These are phyloP conservation scores for Acanthosepion pharaonis DNA, from an alignment of 2,888 invertebrate genomes.

Conservation along the genomic window DNA sequence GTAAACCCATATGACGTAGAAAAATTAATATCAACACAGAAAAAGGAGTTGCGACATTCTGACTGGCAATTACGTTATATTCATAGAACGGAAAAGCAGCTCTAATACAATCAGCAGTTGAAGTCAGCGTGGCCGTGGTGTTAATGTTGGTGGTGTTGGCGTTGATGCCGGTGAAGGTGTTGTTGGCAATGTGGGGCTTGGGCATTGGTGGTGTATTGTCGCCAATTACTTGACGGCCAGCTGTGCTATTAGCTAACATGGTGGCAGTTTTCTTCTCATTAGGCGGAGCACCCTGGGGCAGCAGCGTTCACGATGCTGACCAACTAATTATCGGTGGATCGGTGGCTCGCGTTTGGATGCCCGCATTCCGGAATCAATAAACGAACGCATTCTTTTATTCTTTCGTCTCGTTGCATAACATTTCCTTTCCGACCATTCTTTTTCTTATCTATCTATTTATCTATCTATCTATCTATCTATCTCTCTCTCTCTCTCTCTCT, in stretches of 20 bases:
- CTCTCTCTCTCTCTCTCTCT: not conserved
- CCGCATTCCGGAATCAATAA: constrained; percentile 33
- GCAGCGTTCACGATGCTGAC: not conserved
- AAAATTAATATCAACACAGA: not conserved
- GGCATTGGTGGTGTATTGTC: not conserved
- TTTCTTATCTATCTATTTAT: not conserved
- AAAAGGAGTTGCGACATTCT: not conserved
- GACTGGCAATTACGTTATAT: not conserved
- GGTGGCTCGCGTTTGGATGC: not conserved
- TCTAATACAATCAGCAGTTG: not conserved
- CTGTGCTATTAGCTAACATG: not conserved
- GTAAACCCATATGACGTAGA: not conserved
- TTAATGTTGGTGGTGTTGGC: not conserved
- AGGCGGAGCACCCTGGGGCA: constrained; percentile 12
- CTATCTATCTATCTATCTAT: not conserved
- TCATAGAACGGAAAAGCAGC: not conserved
- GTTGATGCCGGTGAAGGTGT: not conserved
- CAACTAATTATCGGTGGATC: constrained; percentile 20
- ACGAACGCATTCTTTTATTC: constrained; percentile 33
- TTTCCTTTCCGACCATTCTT: not conserved
- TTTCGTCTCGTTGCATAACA: not conserved
- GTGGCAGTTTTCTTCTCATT: constrained; percentile 21
- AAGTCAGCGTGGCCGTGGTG: not conserved
- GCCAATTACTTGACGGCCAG: constrained; percentile 33
- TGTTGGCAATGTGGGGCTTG: not conserved